Conservation (phyloP, 2,113 vertebrate genomes). For the Gasterosteus nipponicus region DNA sequence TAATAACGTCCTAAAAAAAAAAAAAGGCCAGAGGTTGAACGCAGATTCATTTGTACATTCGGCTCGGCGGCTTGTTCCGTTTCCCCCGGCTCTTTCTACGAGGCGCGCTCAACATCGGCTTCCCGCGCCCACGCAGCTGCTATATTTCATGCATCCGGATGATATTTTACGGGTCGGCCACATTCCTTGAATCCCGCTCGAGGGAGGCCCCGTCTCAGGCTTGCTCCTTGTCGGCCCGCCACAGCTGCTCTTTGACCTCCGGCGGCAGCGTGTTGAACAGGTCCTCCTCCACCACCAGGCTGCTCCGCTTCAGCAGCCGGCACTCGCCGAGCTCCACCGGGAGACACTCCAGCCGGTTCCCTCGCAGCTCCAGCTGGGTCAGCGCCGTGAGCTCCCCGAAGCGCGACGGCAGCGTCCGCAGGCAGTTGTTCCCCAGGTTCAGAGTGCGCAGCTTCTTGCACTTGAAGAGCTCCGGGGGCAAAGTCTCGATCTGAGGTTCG, state of each 20-base stretch:
- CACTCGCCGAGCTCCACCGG: constrained; percentile 96
- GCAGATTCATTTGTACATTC: constrained; percentile 11
- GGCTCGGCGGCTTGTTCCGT: constrained; percentile 11
- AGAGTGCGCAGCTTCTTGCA: constrained; percentile 94
- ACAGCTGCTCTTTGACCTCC: constrained; percentile 94
- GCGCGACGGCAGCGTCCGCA: constrained; percentile 90
- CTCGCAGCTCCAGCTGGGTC: constrained; percentile 93
- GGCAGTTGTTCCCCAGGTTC: constrained; percentile 93
- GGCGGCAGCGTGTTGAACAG: constrained; percentile 92
- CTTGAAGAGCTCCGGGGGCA: constrained; percentile 96
- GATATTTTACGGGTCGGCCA: constrained; percentile 28
- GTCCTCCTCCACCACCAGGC: constrained; percentile 95
- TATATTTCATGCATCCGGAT: background rate
- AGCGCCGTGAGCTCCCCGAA: constrained; percentile 92
- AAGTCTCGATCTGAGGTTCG: constrained; percentile 87
- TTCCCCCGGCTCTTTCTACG: constrained; percentile 4
- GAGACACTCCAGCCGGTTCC: constrained; percentile 94
- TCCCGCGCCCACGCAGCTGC: constrained; percentile 3
- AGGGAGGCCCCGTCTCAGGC: constrained; percentile 77
- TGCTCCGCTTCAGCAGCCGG: constrained; percentile 89
- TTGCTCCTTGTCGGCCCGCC: constrained; percentile 94
- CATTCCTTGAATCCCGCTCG: background rate
- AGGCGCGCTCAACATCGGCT: constrained; percentile 12
- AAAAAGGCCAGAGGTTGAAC: constrained; percentile 37
- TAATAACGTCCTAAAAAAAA: constrained; percentile 14